Evolutionary conservation across 2,113 vertebrate genomes (phyloP), one percentile per base, ranked within the genome.

Genomic region (Nothocercus nigrocapillus): DNA sequence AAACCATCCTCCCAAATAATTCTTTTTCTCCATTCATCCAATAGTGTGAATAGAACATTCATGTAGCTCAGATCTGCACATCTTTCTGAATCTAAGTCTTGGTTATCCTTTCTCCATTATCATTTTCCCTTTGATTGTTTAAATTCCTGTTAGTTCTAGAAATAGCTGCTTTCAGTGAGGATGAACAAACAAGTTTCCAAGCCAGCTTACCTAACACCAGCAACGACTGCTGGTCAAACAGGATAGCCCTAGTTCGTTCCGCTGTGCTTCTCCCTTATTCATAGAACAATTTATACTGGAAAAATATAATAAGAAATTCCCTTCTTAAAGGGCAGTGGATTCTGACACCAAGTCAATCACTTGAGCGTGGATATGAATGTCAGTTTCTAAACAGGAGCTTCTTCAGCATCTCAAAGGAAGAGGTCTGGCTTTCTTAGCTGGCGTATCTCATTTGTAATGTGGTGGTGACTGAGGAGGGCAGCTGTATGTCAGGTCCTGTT

Each of bases 141-240:
- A 40, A 73, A 84, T 85, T 40, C 24, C 53, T 58, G 38, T 17
- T 95, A 93, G 93, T 89, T 82, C 81, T 62, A 62, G 74, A 49
- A 74, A 58, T 83, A 92, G 85, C 81, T 94, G 83, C 83, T 96
- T 87, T 51, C 74, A 92, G 81, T 83, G 73, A 92, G 66, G 53
- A 61, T 77, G 72, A 90, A 11, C 63, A 85, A 79, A 40, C 75
- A 67, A 24, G 17, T 63, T 82, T 82, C 85, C 53, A 42, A 67
- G 59, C 82, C 82, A 73, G 36, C 18, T 20, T 76, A 68, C 13
- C 2, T 21, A 40, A 49, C 95, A 88, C 88, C 95, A 90, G 79
- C 82, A 94, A 72, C 72, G 88, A 79, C 92, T 95, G 94, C 80
- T 85, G 93, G 72, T 74, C 95, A 74, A 69, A 88, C 18, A 44